Evolutionary conservation across 2,888 invertebrate species (phyloP).

Genomic region (Ceraclea dissimilis): DNA sequence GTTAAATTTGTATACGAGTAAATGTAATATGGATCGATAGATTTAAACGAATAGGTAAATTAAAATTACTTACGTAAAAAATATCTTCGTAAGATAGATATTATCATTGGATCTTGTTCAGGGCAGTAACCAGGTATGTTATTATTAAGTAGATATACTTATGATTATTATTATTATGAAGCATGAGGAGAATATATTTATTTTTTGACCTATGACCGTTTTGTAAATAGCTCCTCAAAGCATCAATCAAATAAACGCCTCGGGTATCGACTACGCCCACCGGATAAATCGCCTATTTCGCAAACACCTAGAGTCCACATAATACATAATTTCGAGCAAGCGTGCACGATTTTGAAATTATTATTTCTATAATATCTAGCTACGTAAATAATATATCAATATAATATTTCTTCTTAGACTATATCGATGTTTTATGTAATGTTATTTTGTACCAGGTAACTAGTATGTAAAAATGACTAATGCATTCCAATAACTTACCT

Average conservation of each 20-base stretch:
- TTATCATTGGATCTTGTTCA: background rate
- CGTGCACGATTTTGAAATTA: conserved; percentile 22
- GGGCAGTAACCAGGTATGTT: background rate
- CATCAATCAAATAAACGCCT: conserved; percentile 22
- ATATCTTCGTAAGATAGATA: background rate
- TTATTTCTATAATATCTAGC: background rate
- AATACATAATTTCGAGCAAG: conserved; percentile 10
- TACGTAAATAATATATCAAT: conserved; percentile 4
- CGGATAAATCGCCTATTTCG: conserved; percentile 23
- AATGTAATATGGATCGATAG: background rate
- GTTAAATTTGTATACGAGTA: no score
- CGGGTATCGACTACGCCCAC: conserved; percentile 18
- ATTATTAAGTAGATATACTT: background rate
- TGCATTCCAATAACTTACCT: no score
- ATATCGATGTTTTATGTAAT: no score
- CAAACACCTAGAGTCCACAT: conserved; percentile 18
- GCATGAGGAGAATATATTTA: background rate
- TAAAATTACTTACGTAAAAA: background rate
- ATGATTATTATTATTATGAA: background rate
- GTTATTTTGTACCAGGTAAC: no score
- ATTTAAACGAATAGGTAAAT: background rate
- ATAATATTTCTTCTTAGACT: background rate
- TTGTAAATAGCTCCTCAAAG: conserved; percentile 19
- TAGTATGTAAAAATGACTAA: no score
- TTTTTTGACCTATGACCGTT: conserved; percentile 20